Base-by-base conservation (phyloP, 2,888 invertebrate species). In the Netelia virgata region DNA sequence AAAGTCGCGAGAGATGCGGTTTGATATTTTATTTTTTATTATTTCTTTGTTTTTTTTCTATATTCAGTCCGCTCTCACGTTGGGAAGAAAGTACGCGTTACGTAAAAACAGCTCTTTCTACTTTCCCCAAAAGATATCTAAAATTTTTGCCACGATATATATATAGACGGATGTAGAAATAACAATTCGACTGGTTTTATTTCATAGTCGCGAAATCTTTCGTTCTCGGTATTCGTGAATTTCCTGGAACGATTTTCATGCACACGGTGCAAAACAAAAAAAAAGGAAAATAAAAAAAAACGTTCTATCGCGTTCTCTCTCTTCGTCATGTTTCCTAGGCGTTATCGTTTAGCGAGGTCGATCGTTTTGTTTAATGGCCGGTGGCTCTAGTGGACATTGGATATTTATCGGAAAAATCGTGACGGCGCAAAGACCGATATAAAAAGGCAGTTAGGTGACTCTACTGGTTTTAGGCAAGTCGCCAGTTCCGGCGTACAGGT, bases 61-160 rank as follows among this genome's bases (percentile, higher is more conserved):
- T 5, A 5, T 3, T 11, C 16, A n/a, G 18, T 55, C n/a, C 63
- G 16, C 57, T 41, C 14, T 41, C 50, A 74, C 43, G 50, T 55
- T 36, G 64, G 66, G 74, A 80, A 63, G 78, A 78, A 70, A 70
- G 78, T 63, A 43, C 23, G 14, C n/a, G 53, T 63, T 63, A 70
- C 69, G 61, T 41, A 63, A 70, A 77, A 63, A 36, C 43, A 28
- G 73, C 10, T 73, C 36, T 66, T 59, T 73, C 73, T 36, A 68
- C 80, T 80, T 66, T 80, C 68, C 66, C 66, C 57, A 80, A 74
- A 73, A 53, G 3, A 53, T 53, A 43, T 16, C 8, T 16, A 50
- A 50, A n/a, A n/a, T 50, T 28, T 28, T 28, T 28, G 28, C 28
- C 28, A 28, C 28, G n/a, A 53, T 53, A 53, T 53, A n/a, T 53